Conservation (phyloP, 2,113 vertebrate species). For the Scomber colias region DNA sequence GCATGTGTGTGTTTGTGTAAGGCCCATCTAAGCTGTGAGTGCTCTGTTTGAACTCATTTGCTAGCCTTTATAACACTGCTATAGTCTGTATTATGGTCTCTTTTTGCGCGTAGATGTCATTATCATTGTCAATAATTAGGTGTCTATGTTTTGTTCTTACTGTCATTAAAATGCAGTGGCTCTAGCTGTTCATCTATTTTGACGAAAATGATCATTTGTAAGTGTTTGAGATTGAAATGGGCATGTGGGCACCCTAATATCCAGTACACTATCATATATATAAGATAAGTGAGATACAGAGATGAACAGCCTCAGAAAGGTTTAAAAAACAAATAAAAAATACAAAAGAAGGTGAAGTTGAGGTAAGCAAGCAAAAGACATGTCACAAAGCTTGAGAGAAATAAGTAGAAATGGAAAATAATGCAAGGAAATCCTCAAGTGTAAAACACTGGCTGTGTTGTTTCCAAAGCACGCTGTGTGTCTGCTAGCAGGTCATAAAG, state of each 20-base stretch:
- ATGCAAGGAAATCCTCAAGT: neutral
- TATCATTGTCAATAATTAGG: neutral
- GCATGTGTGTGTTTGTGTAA: constrained; percentile 57
- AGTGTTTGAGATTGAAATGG: neutral
- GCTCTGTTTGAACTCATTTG: constrained; percentile 31
- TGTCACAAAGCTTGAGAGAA: neutral
- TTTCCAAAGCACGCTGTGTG: neutral
- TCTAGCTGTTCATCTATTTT: no score
- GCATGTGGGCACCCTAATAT: neutral
- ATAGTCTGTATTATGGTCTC: neutral
- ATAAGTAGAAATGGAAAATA: neutral
- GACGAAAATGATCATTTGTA: neutral
- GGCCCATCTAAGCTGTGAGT: constrained; percentile 39
- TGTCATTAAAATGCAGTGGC: no score
- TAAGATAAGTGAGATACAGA: neutral
- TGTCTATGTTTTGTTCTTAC: no score
- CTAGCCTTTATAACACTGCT: neutral
- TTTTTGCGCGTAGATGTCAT: neutral
- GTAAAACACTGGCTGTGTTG: constrained; percentile 4
- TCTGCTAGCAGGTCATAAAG: constrained; percentile 40
- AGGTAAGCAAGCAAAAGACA: constrained; percentile 1
- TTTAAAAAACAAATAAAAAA: neutral
- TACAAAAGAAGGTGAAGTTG: neutral
- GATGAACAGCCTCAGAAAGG: neutral
- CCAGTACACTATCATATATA: neutral